Evolutionary conservation across 2,797 vertebrate species (phyloP), one percentile per base, ranked within the genome.

Genomic region (Coranthus polyacanthus): DNA sequence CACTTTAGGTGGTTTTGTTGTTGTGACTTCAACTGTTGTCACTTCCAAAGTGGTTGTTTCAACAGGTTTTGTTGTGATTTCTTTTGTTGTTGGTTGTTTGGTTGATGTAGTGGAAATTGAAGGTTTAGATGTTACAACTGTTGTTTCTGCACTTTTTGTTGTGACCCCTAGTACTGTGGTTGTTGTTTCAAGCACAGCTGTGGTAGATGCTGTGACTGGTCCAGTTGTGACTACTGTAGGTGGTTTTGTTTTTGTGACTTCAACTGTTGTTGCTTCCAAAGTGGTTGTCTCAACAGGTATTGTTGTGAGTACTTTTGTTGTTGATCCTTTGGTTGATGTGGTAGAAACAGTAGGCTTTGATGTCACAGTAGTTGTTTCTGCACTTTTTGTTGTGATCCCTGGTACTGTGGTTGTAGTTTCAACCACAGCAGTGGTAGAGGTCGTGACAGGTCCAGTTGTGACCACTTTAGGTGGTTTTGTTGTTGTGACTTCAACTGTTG

Each of bases 31-130:
- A 1, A 3, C 12, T 4, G 41, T 65, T 26, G 62, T 55, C 13
- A 2, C 2, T 7, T 10, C 34, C 15, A 24, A 16, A 22, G 32
- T 39, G 12, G 36, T 54, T 32, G 24, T 58, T 45, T 49, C 37
- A 5, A 1, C 9, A 34, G 12, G 6, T 57, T 13, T 57, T 22
- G 26, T 13, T 7, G 41, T 34, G 12, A 39, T 43, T 13, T 17
- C 45, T 2, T 5, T 11, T 9, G 36, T 57, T 13, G 12, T 34
- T 9, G 39, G 39, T 15, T 0, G 1, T 34, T 26, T 4, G 9
- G 54, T 57, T 38, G 66, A 49, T 9, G 22, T 32, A 3, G 67
- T 70, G 2, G 8, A 17, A 60, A 22, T 16, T 13, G 42, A 22
- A 12, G 64, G 24, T n/a, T 12, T 34, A 1, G 65, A 57, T 4